Evolutionary conservation across 2,113 vertebrate species (phyloP).

Genomic region (Pollimyrus isidori): DNA sequence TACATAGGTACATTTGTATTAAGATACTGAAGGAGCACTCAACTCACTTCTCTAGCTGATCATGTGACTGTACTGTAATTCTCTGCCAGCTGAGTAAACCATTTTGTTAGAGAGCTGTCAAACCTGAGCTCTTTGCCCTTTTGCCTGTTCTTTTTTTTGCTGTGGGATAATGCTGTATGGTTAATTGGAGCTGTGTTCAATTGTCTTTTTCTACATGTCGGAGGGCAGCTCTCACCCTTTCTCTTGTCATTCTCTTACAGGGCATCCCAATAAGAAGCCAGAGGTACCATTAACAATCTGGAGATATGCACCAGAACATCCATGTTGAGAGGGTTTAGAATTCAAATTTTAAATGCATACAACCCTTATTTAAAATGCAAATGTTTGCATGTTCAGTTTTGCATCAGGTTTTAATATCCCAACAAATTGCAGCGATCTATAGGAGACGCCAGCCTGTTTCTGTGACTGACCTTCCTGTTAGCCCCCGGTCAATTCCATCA

Average conservation of each 20-base stretch:
- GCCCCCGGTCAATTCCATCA: neutral
- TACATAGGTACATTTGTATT: neutral
- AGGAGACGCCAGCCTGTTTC: neutral
- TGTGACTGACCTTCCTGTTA: neutral
- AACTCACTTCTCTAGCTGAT: neutral
- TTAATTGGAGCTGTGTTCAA: neutral
- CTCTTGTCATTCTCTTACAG: slow-evolving; percentile 34
- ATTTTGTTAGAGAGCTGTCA: neutral
- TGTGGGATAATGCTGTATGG: neutral
- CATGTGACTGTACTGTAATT: neutral
- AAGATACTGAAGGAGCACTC: neutral
- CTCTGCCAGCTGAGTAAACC: neutral
- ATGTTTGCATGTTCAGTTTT: neutral
- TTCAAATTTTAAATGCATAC: neutral
- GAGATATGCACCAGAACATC: neutral
- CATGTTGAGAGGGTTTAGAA: neutral
- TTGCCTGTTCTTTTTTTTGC: neutral
- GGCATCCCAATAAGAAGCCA: slow-evolving; percentile 42
- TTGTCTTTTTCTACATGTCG: neutral
- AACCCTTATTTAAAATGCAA: neutral
- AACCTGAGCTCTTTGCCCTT: neutral
- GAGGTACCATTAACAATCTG: slow-evolving; percentile 42
- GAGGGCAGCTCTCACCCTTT: neutral
- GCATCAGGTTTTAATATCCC: neutral
- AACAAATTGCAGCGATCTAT: neutral